A percentile compares a stretch with the other conserved stretches of the same genome.
phyloP scores from a whole-genome alignment of 92 coral and sea anemone species.

The Meandrina meandrites region DNA sequence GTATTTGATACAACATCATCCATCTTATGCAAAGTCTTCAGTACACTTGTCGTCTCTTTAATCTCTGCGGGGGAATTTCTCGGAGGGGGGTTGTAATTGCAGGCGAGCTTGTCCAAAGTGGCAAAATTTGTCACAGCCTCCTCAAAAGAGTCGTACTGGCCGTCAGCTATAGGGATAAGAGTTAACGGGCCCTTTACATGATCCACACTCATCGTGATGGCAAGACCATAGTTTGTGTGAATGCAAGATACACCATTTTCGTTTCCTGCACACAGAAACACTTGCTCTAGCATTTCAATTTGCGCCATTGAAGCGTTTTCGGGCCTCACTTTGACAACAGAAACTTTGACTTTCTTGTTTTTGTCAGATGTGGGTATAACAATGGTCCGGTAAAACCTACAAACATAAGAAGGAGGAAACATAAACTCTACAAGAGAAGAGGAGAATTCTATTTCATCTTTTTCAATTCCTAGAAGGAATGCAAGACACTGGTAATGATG shows the following conservation, averaged over 20 bases:
- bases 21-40: slow-evolving; percentile 33
- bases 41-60: slow-evolving; percentile 23
- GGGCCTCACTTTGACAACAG: slow-evolving; percentile 59
- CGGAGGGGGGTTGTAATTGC: slow-evolving; percentile 18
- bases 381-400: slow-evolving; percentile 72
- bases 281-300: slow-evolving; percentile 48
- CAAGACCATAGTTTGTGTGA: slow-evolving; percentile 56
- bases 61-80: slow-evolving; percentile 36
- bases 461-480: no score
- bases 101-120: slow-evolving; percentile 69
- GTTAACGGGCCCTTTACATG: slow-evolving; percentile 50
- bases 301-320: slow-evolving; percentile 53
- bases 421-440: not conserved
- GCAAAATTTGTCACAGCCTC: slow-evolving; percentile 59
- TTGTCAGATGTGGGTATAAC: slow-evolving; percentile 61
- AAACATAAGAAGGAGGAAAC: not conserved
- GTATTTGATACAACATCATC: slow-evolving; percentile 28
- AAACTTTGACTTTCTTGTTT: slow-evolving; percentile 59
- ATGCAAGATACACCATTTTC: slow-evolving; percentile 52
- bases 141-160: slow-evolving; percentile 62
- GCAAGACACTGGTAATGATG: no score
- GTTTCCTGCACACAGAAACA: slow-evolving; percentile 44
- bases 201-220: slow-evolving; percentile 54
- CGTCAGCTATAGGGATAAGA: slow-evolving; percentile 64
- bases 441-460: not conserved